A percentile compares a stretch with the other conserved stretches of the same genome.
Conservation (phyloP, 2,888 invertebrate species). For the Halocaridina rubra region DNA sequence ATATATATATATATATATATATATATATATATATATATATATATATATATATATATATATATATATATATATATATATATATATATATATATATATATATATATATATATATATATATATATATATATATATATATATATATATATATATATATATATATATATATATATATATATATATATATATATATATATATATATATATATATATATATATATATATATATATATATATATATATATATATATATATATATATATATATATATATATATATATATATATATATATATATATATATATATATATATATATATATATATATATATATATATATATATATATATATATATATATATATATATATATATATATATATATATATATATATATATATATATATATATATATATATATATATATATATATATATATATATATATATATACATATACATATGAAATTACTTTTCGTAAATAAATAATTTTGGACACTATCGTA, state of each 20-base stretch:
- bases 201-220: too few species aligned
- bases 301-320: background rate
- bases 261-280: background rate
- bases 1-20: background rate
- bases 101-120: background rate
- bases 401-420: background rate
- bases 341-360: background rate
- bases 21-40: background rate
- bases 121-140: background rate
- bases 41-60: background rate
- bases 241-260: too few species aligned
- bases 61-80: background rate
- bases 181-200: too few species aligned
- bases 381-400: background rate
- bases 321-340: background rate
- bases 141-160: too few species aligned
- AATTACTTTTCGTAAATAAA: too few species aligned
- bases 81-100: background rate
- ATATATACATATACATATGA: background rate
- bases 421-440: slow-evolving; percentile 3
- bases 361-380: background rate
- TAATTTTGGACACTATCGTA: too few species aligned
- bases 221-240: too few species aligned
- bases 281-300: background rate
- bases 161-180: too few species aligned